Evolutionary conservation across 2,888 invertebrate species (phyloP).

Genomic region (Flabesymbios commensalis): DNA sequence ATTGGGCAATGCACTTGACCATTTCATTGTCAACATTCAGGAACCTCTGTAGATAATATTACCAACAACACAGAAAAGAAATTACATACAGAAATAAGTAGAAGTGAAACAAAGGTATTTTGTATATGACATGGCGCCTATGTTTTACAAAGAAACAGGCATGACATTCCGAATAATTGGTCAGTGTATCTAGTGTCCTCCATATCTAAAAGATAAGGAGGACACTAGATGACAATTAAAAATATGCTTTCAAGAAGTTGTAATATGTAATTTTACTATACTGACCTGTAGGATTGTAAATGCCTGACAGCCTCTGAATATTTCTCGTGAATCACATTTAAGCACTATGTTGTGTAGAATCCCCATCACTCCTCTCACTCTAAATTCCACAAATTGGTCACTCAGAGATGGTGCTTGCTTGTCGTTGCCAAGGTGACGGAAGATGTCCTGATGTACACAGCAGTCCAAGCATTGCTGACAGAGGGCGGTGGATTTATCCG

Average conservation of each 20-base stretch:
- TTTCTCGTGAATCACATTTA: conserved; percentile 9
- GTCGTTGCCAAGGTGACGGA: not conserved
- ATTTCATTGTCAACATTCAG: conserved; percentile 28
- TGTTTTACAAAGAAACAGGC: too few relatives aligned
- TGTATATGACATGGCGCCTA: too few relatives aligned
- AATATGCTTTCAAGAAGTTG: too few relatives aligned
- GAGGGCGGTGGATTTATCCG: not conserved
- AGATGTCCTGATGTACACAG: not conserved
- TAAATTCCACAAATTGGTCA: conserved; percentile 13
- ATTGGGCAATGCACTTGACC: conserved; percentile 43
- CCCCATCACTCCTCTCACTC: conserved; percentile 45
- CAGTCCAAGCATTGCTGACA: not conserved
- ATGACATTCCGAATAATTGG: too few relatives aligned
- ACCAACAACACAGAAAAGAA: too few relatives aligned
- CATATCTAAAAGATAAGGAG: too few relatives aligned
- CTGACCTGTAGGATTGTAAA: conserved; percentile 35
- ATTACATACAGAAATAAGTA: too few relatives aligned
- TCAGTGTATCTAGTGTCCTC: too few relatives aligned
- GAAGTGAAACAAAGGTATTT: too few relatives aligned
- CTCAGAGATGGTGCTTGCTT: not conserved
- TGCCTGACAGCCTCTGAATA: conserved; percentile 31
- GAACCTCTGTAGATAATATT: too few relatives aligned
- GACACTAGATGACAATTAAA: too few relatives aligned
- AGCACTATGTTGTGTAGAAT: conserved; percentile 38
- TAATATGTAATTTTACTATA: too few relatives aligned